A percentile compares a stretch with the other conserved stretches of the same genome.
These are phyloP conservation scores for Ornithoptera alexandrae DNA, from an alignment of 2,888 invertebrate species.

Conservation along the genomic window DNA sequence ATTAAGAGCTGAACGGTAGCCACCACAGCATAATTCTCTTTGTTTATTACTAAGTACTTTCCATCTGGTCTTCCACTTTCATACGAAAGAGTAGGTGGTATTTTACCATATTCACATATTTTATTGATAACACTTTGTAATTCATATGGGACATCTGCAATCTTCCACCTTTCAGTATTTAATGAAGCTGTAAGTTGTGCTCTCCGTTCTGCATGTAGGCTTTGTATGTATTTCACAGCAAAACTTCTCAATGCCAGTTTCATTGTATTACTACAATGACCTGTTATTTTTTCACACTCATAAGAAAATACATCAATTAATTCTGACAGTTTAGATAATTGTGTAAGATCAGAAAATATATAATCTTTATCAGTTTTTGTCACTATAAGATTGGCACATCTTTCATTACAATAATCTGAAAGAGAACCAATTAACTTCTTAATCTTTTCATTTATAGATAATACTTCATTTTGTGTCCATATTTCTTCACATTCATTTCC, in stretches of 20 bases:
- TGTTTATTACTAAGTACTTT: constrained; percentile 82
- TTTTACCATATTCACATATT: constrained; percentile 79
- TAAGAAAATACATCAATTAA: constrained; percentile 89
- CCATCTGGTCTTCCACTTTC: constrained; percentile 70
- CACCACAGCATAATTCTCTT: constrained; percentile 87
- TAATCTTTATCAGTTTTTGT: constrained; percentile 86
- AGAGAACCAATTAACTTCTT: constrained; percentile 89
- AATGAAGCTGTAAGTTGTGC: constrained; percentile 90
- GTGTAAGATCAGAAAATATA: constrained; percentile 84
- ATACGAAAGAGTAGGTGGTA: constrained; percentile 60
- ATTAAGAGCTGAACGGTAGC: constrained; percentile 92
- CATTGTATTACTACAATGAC: constrained; percentile 87
- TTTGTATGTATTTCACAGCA: constrained; percentile 93
- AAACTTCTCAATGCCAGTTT: constrained; percentile 91
- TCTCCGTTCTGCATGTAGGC: constrained; percentile 93
- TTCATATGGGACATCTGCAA: constrained; percentile 93
- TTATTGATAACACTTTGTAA: constrained; percentile 91
- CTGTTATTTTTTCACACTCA: constrained; percentile 87
- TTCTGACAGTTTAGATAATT: constrained; percentile 87
- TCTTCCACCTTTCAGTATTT: constrained; percentile 96
- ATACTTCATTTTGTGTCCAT: constrained; percentile 85
- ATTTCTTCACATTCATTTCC: constrained; percentile 84
- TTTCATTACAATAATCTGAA: constrained; percentile 95
- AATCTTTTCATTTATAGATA: constrained; percentile 84
- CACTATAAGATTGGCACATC: constrained; percentile 92